Evolutionary conservation across 2,888 invertebrate genomes (phyloP).

Genomic region (Leptinotarsa peninsularis): DNA sequence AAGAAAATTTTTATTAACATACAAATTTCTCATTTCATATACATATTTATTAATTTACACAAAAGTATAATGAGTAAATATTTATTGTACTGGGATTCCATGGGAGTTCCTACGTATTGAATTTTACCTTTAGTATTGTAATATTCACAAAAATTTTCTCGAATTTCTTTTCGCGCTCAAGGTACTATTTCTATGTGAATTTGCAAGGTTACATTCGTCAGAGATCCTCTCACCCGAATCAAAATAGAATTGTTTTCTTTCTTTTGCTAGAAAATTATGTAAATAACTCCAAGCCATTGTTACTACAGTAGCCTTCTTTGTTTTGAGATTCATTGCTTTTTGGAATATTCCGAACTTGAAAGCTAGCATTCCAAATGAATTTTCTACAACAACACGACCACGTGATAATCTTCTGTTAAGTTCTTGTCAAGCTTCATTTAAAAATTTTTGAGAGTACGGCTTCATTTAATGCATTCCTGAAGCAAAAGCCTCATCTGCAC

Average conservation of each 20-base stretch:
- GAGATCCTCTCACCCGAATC: conserved; percentile 15
- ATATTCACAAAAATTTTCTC: conserved; percentile 18
- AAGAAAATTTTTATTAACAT: conserved; percentile 10
- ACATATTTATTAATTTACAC: background rate
- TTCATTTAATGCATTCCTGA: conserved; percentile 26
- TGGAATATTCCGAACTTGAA: conserved; percentile 31
- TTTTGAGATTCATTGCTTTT: conserved; percentile 26
- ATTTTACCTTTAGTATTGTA: conserved; percentile 20
- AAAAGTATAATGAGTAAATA: background rate
- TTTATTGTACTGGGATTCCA: background rate
- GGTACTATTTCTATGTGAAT: conserved; percentile 19
- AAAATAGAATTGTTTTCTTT: conserved; percentile 25
- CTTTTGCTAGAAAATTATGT: conserved; percentile 36
- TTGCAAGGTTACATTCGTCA: conserved; percentile 23
- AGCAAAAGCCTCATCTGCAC: conserved; percentile 30
- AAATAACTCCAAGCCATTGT: conserved; percentile 33
- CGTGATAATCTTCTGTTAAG: conserved; percentile 29
- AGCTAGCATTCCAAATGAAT: conserved; percentile 31
- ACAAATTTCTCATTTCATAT: background rate
- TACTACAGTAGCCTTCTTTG: conserved; percentile 30
- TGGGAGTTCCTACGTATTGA: background rate
- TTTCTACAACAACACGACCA: conserved; percentile 25
- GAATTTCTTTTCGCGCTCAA: conserved; percentile 15
- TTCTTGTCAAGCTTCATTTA: conserved; percentile 24
- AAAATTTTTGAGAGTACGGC: conserved; percentile 23